Conservation (phyloP, 2,797 vertebrate genomes). For the Trachurus trachurus region DNA sequence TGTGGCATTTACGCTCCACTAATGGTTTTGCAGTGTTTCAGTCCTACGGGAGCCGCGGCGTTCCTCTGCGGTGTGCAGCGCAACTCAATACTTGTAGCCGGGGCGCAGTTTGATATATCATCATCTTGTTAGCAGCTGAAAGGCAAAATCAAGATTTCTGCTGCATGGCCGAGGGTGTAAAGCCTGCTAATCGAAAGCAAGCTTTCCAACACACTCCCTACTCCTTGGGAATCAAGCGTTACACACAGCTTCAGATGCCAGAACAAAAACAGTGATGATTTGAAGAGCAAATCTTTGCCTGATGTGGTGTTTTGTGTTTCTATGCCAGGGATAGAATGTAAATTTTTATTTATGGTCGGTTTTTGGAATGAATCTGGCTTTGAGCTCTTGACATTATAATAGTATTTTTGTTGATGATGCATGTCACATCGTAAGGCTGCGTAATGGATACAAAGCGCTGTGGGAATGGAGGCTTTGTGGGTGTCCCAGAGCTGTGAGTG, state of each 20-base stretch:
- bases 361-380: conserved; percentile 50
- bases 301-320: conserved; percentile 47
- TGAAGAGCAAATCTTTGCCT: conserved; percentile 39
- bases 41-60: conserved; percentile 45
- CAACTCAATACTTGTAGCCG: conserved; percentile 60
- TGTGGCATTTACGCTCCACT: conserved; percentile 43
- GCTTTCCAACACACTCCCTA: conserved; percentile 33
- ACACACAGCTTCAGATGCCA: conserved; percentile 7
- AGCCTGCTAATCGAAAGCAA: conserved; percentile 54
- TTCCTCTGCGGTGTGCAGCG: conserved; percentile 43
- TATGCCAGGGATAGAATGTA: conserved; percentile 28
- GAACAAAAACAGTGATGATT: conserved; percentile 44
- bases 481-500: conserved; percentile 52
- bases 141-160: conserved; percentile 48
- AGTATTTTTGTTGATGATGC: conserved; percentile 73
- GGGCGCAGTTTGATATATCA: conserved; percentile 61
- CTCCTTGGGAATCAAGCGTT: conserved; percentile 30
- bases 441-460: conserved; percentile 66
- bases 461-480: conserved; percentile 54
- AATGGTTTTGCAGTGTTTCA: conserved; percentile 54
- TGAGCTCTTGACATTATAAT: conserved; percentile 61
- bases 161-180: conserved; percentile 24
- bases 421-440: conserved; percentile 62
- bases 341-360: conserved; percentile 55
- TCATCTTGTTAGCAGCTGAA: conserved; percentile 62